Evolutionary conservation across 92 coral and sea anemone species (phyloP).

Genomic region (Desmophyllum pertusum): DNA sequence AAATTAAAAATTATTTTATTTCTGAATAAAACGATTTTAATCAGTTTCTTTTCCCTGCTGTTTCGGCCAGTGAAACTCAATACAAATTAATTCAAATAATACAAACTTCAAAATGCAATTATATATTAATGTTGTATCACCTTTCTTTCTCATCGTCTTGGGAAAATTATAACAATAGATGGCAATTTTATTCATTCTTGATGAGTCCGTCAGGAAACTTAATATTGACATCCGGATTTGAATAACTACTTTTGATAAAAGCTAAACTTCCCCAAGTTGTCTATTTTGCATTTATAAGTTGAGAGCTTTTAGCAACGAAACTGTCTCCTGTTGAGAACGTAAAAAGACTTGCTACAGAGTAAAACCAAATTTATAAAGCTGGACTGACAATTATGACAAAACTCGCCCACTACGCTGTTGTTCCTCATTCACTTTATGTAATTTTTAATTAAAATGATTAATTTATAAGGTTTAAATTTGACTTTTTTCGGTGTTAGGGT

Average conservation of each 20-base stretch:
- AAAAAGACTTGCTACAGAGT: background rate
- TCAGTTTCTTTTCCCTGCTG: background rate
- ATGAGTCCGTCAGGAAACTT: background rate
- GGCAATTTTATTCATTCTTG: background rate
- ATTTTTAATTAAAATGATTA: slow-evolving; percentile 11
- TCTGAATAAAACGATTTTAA: too few species aligned
- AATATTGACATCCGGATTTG: background rate
- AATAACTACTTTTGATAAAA: background rate
- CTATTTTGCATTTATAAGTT: background rate
- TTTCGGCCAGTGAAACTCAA: background rate
- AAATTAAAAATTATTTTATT: background rate
- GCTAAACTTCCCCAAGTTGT: slow-evolving; percentile 1
- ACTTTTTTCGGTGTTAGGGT: background rate
- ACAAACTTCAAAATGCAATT: background rate
- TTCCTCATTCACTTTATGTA: background rate
- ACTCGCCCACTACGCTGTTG: background rate
- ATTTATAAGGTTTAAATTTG: slow-evolving; percentile 1
- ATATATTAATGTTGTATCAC: background rate
- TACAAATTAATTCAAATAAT: background rate
- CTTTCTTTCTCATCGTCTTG: background rate
- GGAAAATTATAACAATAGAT: background rate
- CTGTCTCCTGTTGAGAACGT: background rate
- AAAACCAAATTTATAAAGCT: background rate
- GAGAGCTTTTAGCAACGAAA: background rate
- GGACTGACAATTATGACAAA: background rate